A percentile compares a stretch with the other conserved stretches of the same genome.
Conservation (phyloP, 2,113 vertebrate species). For the Dendropsophus ebraccatus region DNA sequence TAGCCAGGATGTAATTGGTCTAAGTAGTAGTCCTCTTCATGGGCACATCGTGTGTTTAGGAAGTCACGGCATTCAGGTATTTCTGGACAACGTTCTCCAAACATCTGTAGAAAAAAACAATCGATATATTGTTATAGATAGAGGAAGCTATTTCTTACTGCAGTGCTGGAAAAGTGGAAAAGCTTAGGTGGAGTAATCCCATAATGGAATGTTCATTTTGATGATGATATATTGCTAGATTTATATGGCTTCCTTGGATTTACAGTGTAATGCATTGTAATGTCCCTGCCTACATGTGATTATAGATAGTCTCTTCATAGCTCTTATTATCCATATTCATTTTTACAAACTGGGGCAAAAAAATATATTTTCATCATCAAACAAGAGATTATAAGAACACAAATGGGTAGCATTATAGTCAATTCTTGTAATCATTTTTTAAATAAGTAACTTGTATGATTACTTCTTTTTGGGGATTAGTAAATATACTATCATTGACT, state of each 20-base stretch:
- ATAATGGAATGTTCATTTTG: not conserved
- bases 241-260: not conserved
- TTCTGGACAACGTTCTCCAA: conserved; percentile 77
- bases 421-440: not conserved
- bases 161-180: not conserved
- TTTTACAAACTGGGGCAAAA: too few species aligned
- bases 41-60: conserved; percentile 76
- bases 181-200: not conserved
- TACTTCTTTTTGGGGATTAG: too few species aligned
- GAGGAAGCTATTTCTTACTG: not conserved
- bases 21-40: conserved; percentile 70
- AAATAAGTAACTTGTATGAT: not conserved
- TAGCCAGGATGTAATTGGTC: conserved; percentile 74
- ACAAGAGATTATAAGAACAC: not conserved
- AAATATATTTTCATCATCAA: too few species aligned
- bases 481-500: too few species aligned
- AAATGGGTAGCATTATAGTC: not conserved
- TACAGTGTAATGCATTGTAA: not conserved
- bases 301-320: not conserved
- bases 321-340: not conserved
- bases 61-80: conserved; percentile 79
- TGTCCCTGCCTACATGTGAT: not conserved
- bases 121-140: not conserved
- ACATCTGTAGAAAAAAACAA: conserved; percentile 74
- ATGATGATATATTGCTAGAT: not conserved